Conservation (phyloP, 2,888 invertebrate genomes). For the Ethmia dodecea region DNA sequence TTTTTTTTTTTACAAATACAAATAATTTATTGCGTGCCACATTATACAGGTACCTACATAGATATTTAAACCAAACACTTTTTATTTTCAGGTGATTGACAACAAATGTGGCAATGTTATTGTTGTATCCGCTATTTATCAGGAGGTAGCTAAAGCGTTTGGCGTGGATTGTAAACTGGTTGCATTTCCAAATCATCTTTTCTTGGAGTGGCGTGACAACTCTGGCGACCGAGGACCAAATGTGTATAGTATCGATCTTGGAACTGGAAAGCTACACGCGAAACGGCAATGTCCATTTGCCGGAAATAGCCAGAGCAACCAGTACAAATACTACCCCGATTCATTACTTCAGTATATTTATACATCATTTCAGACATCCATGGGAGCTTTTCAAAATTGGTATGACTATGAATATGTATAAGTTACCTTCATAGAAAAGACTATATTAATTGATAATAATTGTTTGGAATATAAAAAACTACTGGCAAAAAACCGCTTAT, state of each 20-base stretch:
- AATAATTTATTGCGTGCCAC: too few relatives aligned
- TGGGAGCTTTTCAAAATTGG: conserved; percentile 41
- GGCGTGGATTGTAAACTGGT: conserved; percentile 44
- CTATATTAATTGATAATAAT: too few relatives aligned
- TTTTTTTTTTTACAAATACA: too few relatives aligned
- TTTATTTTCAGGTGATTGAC: conserved; percentile 38
- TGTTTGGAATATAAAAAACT: too few relatives aligned
- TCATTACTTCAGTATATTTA: conserved; percentile 39
- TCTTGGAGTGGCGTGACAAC: conserved; percentile 43
- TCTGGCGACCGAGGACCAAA: conserved; percentile 11
- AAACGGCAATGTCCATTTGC: conserved; percentile 47
- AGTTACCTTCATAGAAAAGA: too few relatives aligned
- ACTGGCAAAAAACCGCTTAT: too few relatives aligned
- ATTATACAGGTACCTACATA: too few relatives aligned
- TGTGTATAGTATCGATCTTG: conserved; percentile 38
- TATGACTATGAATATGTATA: conserved; percentile 16
- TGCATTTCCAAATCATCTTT: conserved; percentile 51
- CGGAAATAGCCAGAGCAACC: conserved; percentile 11
- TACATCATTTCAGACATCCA: conserved; percentile 32
- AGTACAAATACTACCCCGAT: conserved; percentile 35
- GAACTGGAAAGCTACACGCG: conserved; percentile 34
- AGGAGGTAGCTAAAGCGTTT: conserved; percentile 44
- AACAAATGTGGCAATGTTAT: conserved; percentile 36
- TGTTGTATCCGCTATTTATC: conserved; percentile 40
- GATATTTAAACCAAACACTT: neutral